phyloP scores from a whole-genome alignment of 2,888 invertebrate genomes.

The Clostera curtula region DNA sequence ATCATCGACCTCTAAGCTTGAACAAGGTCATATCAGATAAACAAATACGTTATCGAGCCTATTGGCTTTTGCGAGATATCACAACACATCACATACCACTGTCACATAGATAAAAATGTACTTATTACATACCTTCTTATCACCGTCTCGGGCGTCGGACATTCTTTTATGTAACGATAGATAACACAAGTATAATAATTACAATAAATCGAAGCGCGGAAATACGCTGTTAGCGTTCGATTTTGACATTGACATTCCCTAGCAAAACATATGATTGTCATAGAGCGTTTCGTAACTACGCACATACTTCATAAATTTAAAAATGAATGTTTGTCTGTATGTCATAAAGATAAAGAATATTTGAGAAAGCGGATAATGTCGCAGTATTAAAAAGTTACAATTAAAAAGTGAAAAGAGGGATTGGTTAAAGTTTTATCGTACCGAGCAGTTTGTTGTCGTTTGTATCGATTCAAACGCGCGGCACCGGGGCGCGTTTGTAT shows the following conservation, averaged over 20 bases:
- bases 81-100: slow-evolving; percentile 21
- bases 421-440: too few relatives aligned
- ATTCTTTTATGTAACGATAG: slow-evolving; percentile 42
- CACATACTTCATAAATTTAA: slow-evolving; percentile 5
- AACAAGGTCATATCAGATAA: slow-evolving; percentile 51
- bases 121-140: slow-evolving; percentile 66
- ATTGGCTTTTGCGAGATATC: slow-evolving; percentile 23
- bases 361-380: too few relatives aligned
- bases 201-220: slow-evolving; percentile 12
- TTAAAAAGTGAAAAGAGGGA: too few relatives aligned
- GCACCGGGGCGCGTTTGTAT: too few relatives aligned
- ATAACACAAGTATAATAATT: slow-evolving; percentile 20
- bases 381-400: too few relatives aligned
- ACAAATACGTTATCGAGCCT: slow-evolving; percentile 30
- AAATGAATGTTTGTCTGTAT: too few relatives aligned
- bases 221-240: slow-evolving; percentile 18
- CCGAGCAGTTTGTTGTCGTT: too few relatives aligned
- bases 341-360: too few relatives aligned
- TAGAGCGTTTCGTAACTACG: slow-evolving; percentile 22
- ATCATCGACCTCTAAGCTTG: slow-evolving; percentile 44
- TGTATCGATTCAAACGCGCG: too few relatives aligned
- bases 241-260: slow-evolving; percentile 14
- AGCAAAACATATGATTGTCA: slow-evolving; percentile 31
- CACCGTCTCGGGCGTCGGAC: slow-evolving; percentile 44
- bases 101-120: slow-evolving; percentile 31